Evolutionary conservation across 2,113 vertebrate species (phyloP), one percentile per base, ranked within the genome.

Genomic region (Corynorhinus townsendii): DNA sequence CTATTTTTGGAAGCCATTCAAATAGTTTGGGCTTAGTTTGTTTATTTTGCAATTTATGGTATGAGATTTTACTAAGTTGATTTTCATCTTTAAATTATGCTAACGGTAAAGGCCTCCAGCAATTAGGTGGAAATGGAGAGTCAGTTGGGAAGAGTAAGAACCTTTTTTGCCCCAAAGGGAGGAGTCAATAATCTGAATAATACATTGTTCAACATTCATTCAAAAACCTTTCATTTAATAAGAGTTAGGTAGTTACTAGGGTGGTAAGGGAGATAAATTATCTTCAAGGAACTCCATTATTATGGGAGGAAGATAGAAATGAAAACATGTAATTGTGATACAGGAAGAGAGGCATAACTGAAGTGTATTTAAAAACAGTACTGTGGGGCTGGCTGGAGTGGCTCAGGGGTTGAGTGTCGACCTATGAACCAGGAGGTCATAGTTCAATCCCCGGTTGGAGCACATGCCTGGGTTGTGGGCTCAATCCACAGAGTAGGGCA

Each of bases 1-100:
- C 76, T 95, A 47, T 96, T 97, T 93, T 92, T 69, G 75, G 69
- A 79, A 15, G 56, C 54, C 71, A 85, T 94, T 97, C 80, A 87
- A 26, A 68, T 92, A 69, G 43, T 85, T 95, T 94, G 76, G 64
- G 52, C 14, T 91, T 85, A 68, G 73, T 94, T 87, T 93, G 11
- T 52, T 89, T 94, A 73, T 89, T 94, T 83, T 77, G n/a, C 26
- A 84, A 45, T 91, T 95, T 54, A 77, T 86, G 66, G 35, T 68
- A 38, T 26, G 26, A 79, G n/a, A 89, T 84, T 82, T 95, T 91
- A 92, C 64, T 15, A 80, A 76, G 56, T 66, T 84, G 33, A 81
- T 79, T 90, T 96, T 96, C 91, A 82, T 35, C 64, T 95, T 90
- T 91, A 52, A 89, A 76, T 93, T 80, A 64, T 72, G 56, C 43